These are phyloP conservation scores for Caenorhabditis briggsae DNA, from an alignment of 1,140 invertebrate genomes.

Conservation along the genomic window DNA sequence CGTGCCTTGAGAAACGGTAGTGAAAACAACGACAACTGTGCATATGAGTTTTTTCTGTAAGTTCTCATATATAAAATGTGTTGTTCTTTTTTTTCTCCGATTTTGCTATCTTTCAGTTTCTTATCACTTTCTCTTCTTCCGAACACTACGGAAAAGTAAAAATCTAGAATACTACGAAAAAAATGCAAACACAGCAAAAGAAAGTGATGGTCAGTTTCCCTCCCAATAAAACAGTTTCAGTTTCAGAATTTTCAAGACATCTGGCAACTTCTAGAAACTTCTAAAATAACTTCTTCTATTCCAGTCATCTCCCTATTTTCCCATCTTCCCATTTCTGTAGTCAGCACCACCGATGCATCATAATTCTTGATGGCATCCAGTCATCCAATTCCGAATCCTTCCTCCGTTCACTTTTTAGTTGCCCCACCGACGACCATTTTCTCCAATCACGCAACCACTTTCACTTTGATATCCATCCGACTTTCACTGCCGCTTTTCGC, in stretches of 20 bases:
- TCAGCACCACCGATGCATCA: slow-evolving; percentile 26
- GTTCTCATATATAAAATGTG: background rate
- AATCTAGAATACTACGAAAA: background rate
- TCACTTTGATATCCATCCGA: slow-evolving; percentile 54
- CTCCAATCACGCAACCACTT: slow-evolving; percentile 53
- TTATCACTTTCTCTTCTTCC: background rate
- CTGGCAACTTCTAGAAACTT: no score
- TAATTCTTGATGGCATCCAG: slow-evolving; percentile 56
- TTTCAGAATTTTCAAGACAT: no score
- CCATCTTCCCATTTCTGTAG: slow-evolving; percentile 12
- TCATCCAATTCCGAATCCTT: slow-evolving; percentile 53
- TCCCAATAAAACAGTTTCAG: no score
- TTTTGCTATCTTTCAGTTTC: background rate
- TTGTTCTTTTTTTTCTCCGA: background rate
- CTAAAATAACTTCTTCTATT: background rate
- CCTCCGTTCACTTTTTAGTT: slow-evolving; percentile 36
- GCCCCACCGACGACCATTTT: background rate
- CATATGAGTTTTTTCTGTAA: background rate
- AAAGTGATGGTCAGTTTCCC: background rate
- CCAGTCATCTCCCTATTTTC: background rate
- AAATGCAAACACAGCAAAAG: slow-evolving; percentile 5
- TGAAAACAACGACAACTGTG: background rate
- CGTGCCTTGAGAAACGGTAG: background rate
- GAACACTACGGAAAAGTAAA: slow-evolving; percentile 10
- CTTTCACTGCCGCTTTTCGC: slow-evolving; percentile 56